These are phyloP conservation scores for Caerostris darwini DNA, from an alignment of 1,140 invertebrate species.

Conservation along the genomic window DNA sequence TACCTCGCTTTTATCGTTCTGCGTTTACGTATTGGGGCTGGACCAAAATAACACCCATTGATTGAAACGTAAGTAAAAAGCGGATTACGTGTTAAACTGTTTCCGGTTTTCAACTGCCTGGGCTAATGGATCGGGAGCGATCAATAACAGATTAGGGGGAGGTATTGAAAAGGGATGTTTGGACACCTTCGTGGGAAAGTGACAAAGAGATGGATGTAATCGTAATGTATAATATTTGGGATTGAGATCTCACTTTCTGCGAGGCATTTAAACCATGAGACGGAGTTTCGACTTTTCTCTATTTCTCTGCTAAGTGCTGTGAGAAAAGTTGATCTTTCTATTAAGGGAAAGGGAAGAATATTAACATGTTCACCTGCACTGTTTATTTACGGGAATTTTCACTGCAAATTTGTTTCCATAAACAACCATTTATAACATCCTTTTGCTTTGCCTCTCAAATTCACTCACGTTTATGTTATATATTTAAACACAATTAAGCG, in stretches of 20 bases:
- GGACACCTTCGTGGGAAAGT: constrained; percentile 32
- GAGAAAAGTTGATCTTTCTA: constrained; percentile 2
- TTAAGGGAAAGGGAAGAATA: too few species aligned
- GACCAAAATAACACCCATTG: constrained; percentile 12
- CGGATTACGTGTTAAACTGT: neutral
- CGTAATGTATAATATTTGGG: constrained; percentile 64
- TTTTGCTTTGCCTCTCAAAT: too few species aligned
- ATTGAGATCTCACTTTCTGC: constrained; percentile 45
- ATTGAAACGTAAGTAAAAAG: constrained; percentile 35
- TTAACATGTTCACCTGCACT: too few species aligned
- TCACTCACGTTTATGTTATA: too few species aligned
- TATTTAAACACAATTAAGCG: too few species aligned
- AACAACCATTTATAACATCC: too few species aligned
- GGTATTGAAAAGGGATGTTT: neutral
- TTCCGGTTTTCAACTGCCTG: neutral
- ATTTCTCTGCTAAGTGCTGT: neutral
- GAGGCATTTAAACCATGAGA: neutral
- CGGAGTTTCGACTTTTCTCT: neutral
- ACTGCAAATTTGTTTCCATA: too few species aligned
- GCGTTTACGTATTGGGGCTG: neutral
- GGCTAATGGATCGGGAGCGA: neutral
- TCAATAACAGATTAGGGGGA: constrained; percentile 7
- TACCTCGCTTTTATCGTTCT: neutral
- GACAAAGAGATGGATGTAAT: constrained; percentile 56
- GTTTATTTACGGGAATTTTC: too few species aligned